Base-by-base conservation (phyloP, 64 coral and sea anemone species). In the Hydrozoanthus tunicans region DNA sequence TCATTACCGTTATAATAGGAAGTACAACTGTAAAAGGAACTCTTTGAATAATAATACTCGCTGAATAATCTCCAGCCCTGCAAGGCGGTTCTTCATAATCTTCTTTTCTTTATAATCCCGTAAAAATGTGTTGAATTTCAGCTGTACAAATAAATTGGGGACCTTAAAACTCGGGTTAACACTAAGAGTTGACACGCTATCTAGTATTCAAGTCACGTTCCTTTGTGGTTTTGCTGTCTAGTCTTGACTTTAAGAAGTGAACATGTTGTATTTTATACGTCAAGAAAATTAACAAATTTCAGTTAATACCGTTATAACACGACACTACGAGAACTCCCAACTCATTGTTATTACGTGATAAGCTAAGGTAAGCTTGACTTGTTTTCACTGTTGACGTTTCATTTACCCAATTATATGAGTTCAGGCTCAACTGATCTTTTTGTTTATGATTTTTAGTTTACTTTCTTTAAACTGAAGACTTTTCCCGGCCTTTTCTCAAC, bases 61-160 rank as follows among this genome's bases (percentile, higher is more conserved):
- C 5, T 7, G 58, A 81, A 13, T 62, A 26, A 81, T 25, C 79
- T 81, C 32, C 32, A 43, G 32, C 56, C 56, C 79, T 25, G 79
- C 56, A 81, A 81, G 79, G 79, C 58, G 79, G 58, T 62, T 58
- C 27, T 7, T 81, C 53, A 5, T 81, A 81, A 81, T 81, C 79
- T 62, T 43, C 79, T 81, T 81, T 81, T 81, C 79, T 81, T 24
- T 5, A n/a, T 81, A 81, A 81, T 62, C 79, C 79, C 11, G 79
- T 25, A 62, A 10, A 71, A 81, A 32, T 81, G 56, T 81, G 53
- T 81, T 81, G 57, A 81, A 32, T 43, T 61, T 81, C 57, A 81
- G 58, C 79, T 59, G 25, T 12, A 15, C 6, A 24, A 81, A 9
- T 14, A 58, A 10, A 12, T 7, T n/a, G 11, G 32, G 1, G 3